Conservation (phyloP, 2,113 vertebrate species). For the Microtus oregoni region DNA sequence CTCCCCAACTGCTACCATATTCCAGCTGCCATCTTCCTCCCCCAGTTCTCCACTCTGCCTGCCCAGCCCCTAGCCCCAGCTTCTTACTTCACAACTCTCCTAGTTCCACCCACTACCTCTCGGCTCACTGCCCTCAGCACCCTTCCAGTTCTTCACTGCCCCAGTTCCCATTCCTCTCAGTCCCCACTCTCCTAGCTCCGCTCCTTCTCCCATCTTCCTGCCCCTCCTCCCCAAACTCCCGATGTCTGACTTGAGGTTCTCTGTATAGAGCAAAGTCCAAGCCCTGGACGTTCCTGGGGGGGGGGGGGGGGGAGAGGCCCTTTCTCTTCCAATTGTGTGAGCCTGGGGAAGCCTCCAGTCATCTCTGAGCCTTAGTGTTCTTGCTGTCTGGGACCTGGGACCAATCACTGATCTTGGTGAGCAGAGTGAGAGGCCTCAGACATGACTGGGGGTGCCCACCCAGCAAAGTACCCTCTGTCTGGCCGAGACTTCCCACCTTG, state of each 20-base stretch:
- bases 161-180: not conserved
- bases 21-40: not conserved
- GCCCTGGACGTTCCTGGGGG: not conserved
- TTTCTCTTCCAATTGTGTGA: accelerated
- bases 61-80: not conserved
- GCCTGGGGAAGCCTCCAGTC: not conserved
- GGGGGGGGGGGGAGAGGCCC: not conserved
- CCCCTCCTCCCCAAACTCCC: not conserved
- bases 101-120: not conserved
- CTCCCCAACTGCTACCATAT: not conserved
- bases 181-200: not conserved
- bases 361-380: not conserved
- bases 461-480: not conserved
- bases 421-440: no score
- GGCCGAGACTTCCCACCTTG: not conserved
- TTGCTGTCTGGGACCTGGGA: not conserved
- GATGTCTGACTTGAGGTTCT: not conserved
- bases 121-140: not conserved
- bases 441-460: accelerated
- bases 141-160: not conserved
- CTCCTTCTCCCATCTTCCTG: not conserved
- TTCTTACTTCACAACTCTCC: not conserved
- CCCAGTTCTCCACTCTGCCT: not conserved
- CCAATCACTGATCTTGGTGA: accelerated
- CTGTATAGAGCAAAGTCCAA: not conserved